Evolutionary conservation across 2,888 invertebrate species (phyloP), one percentile per base, ranked within the genome.

Genomic region (Drosophila limbata): DNA sequence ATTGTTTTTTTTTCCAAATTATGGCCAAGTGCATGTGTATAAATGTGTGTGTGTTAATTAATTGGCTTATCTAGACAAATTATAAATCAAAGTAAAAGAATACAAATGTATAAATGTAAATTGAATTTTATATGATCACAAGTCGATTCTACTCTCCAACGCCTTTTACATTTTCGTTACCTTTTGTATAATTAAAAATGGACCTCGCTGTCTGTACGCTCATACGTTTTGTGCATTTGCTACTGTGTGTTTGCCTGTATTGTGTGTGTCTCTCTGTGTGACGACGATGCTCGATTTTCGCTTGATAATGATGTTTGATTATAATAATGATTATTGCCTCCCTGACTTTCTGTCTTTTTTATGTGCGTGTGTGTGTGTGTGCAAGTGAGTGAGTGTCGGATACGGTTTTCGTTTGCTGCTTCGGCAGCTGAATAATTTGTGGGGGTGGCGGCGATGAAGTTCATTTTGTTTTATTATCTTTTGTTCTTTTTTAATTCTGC

Each of bases 1-100:
- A 84, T 89, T 89, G 88, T 87, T 84, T 84, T 87, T 84, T 84
- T 86, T 88, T 76, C 70, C 79, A 68, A 72, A 80, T 87, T 66
- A 69, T 78, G 64, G 69, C 86, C 72, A 76, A 82, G 86, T 83
- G 89, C 87, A 80, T 77, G 63, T 80, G 53, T 76, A 61, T 61
- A 59, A 64, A 55, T 33, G 57, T 15, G 37, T 53, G 64, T 68
- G 66, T 73, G 69, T 72, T 82, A 85, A 89, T 85, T 88, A 88
- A 82, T 77, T 84, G 73, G 69, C 75, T 55, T 57, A 66, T 21
- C 42, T 60, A 61, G 66, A 67, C 47, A 60, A 75, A 65, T 44
- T 67, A 40, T 44, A 66, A 80, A 62, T 72, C 52, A 68, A 77
- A 56, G 44, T 65, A 50, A 65, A 47, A 13, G 25, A 42, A 40